These are phyloP conservation scores for Lucilia sericata DNA, from an alignment of 1,140 invertebrate genomes.

Conservation along the genomic window DNA sequence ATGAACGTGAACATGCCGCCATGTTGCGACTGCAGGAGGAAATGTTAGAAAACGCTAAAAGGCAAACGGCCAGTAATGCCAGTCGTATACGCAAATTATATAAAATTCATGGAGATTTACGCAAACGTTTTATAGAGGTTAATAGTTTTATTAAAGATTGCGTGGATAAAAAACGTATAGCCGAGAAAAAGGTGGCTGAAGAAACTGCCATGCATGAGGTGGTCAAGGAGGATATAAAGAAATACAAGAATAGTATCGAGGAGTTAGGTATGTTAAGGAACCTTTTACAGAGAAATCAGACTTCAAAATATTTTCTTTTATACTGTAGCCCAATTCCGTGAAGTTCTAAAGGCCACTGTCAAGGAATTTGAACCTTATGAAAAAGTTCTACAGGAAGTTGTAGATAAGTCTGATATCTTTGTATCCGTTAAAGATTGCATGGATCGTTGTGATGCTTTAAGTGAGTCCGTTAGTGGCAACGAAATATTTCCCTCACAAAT, in stretches of 20 bases:
- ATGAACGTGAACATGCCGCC: constrained; percentile 58
- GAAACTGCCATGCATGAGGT: constrained; percentile 56
- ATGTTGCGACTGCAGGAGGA: constrained; percentile 60
- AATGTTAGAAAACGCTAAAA: constrained; percentile 56
- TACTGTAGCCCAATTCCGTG: constrained; percentile 51
- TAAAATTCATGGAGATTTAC: constrained; percentile 57
- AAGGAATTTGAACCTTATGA: constrained; percentile 60
- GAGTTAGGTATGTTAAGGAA: constrained; percentile 57
- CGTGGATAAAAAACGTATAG: constrained; percentile 56
- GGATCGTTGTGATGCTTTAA: constrained; percentile 64
- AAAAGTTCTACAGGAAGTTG: constrained; percentile 58
- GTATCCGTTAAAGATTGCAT: constrained; percentile 61
- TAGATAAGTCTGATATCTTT: constrained; percentile 58
- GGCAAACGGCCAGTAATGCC: constrained; percentile 54
- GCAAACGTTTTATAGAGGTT: constrained; percentile 62
- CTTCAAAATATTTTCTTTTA: background rate
- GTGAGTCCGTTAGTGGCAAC: constrained; percentile 47
- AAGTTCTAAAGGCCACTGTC: constrained; percentile 58
- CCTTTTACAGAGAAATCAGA: constrained; percentile 60
- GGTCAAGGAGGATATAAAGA: constrained; percentile 55
- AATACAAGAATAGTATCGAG: constrained; percentile 53
- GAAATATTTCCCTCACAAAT: background rate
- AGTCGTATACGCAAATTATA: constrained; percentile 58
- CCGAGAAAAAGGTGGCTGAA: constrained; percentile 51
- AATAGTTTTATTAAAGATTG: constrained; percentile 66